phyloP scores from a whole-genome alignment of 1,140 invertebrate genomes.

The Heliconius melpomene region DNA sequence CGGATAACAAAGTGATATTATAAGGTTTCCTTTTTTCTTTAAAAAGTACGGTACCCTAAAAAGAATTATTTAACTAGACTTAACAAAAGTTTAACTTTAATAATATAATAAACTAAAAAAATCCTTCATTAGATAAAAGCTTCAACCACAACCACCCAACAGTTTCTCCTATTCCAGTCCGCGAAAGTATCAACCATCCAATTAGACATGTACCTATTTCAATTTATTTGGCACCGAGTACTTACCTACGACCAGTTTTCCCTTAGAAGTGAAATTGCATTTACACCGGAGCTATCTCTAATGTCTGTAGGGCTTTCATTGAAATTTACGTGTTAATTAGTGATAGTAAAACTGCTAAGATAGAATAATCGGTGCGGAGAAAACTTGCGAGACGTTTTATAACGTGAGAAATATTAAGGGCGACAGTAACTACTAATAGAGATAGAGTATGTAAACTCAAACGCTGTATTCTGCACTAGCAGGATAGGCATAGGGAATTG shows the following conservation, averaged over 20 bases:
- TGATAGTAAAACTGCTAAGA: neutral
- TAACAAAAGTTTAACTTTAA: too few species aligned
- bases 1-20: too few species aligned
- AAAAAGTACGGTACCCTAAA: too few species aligned
- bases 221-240: slow-evolving; percentile 41
- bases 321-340: slow-evolving; percentile 21
- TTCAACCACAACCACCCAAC: neutral
- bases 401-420: neutral
- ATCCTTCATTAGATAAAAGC: neutral
- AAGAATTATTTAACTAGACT: too few species aligned
- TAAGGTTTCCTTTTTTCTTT: too few species aligned
- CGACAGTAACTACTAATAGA: too few species aligned
- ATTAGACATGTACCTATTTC: slow-evolving; percentile 26
- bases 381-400: neutral
- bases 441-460: too few species aligned
- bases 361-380: neutral
- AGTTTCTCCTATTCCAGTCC: slow-evolving; percentile 20
- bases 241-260: slow-evolving; percentile 27
- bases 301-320: neutral
- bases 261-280: slow-evolving; percentile 35
- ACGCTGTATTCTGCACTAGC: too few species aligned
- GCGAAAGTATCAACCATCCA: slow-evolving; percentile 34
- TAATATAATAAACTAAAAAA: too few species aligned
- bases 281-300: slow-evolving; percentile 4
- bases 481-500: too few species aligned